Percentiles rank a stretch among this genome's conserved stretches.
These are phyloP conservation scores for Amblyopsis rosae DNA, from an alignment of 2,113 vertebrate species.

Conservation along the genomic window DNA sequence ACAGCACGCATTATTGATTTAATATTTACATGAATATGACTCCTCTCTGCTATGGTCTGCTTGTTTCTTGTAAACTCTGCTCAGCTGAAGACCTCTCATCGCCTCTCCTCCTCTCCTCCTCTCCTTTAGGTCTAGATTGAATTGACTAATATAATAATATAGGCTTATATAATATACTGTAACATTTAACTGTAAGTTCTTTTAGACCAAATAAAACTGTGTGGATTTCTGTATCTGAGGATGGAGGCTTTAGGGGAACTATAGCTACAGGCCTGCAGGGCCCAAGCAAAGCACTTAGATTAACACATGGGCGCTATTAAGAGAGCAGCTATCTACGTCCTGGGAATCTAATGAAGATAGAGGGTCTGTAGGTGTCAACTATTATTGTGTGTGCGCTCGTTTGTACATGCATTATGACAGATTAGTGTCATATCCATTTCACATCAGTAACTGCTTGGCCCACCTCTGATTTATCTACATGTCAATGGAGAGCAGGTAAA, in stretches of 20 bases:
- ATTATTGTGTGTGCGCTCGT: conserved; percentile 51
- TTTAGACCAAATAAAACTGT: too few species aligned
- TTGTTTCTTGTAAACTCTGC: too few species aligned
- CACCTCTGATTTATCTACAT: conserved; percentile 63
- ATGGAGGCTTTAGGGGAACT: background rate
- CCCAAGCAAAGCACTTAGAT: conserved; percentile 44
- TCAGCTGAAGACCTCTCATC: too few species aligned
- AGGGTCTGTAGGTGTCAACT: conserved; percentile 65
- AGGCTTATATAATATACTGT: too few species aligned
- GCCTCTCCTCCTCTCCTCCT: background rate
- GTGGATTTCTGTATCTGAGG: background rate
- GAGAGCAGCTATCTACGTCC: conserved; percentile 26
- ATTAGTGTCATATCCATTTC: conserved; percentile 71
- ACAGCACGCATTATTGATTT: background rate
- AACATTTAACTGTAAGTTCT: too few species aligned
- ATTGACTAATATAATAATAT: too few species aligned
- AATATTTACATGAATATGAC: background rate
- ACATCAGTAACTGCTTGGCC: conserved; percentile 60
- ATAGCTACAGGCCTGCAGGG: conserved; percentile 20
- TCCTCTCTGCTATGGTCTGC: too few species aligned
- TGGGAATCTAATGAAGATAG: conserved; percentile 30
- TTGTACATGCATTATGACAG: conserved; percentile 51
- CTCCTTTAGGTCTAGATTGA: background rate
- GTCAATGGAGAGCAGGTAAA: conserved; percentile 33
- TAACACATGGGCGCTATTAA: conserved; percentile 62